phyloP scores from a whole-genome alignment of 2,888 invertebrate genomes.

The Brachyptera putata region DNA sequence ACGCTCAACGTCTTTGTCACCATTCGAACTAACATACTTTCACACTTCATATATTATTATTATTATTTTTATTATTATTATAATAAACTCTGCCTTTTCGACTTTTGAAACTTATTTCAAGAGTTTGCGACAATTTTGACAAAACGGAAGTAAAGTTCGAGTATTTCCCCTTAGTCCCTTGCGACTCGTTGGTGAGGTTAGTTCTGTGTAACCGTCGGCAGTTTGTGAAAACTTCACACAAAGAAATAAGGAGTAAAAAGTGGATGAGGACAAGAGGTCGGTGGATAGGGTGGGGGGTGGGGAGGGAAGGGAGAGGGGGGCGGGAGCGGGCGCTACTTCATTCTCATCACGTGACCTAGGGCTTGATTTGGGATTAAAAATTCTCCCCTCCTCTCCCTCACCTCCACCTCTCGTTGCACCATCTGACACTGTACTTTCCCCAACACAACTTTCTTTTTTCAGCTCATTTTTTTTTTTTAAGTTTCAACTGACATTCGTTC shows the following conservation, averaged over 20 bases:
- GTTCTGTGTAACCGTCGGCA: constrained; percentile 24
- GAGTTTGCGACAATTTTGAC: constrained; percentile 22
- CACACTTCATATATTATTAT: constrained; percentile 7
- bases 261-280: constrained; percentile 10
- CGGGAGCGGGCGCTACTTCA: constrained; percentile 20
- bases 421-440: not conserved
- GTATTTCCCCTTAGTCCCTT: constrained; percentile 25
- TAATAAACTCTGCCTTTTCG: constrained; percentile 15
- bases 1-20: too few species aligned
- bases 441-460: not conserved
- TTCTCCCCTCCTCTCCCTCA: constrained; percentile 10
- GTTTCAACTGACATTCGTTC: constrained; percentile 24
- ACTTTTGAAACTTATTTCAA: constrained; percentile 12
- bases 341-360: constrained; percentile 26
- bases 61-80: constrained; percentile 14
- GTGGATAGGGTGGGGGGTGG: too few species aligned
- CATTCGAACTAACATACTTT: constrained; percentile 1
- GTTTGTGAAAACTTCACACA: constrained; percentile 26
- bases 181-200: constrained; percentile 24
- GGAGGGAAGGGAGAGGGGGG: not conserved
- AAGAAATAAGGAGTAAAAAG: constrained; percentile 14
- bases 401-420: constrained; percentile 10
- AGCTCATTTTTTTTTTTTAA: constrained; percentile 14
- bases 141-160: constrained; percentile 23
- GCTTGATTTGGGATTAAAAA: constrained; percentile 30